phyloP scores from a whole-genome alignment of 2,797 vertebrate species.

The Silurus aristotelis region DNA sequence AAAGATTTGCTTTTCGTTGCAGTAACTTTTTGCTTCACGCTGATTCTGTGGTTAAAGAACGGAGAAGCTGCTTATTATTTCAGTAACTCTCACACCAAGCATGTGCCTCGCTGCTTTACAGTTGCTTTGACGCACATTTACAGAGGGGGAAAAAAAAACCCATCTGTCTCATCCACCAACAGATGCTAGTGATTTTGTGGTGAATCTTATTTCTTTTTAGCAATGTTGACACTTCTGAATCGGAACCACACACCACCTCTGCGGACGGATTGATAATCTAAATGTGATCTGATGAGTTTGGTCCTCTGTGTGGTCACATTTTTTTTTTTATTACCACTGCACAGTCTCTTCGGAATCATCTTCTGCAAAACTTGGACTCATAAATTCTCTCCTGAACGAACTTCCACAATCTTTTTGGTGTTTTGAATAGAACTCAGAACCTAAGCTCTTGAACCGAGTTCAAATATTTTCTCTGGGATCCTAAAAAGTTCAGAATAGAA shows the following conservation, averaged over 20 bases:
- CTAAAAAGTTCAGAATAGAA: background rate
- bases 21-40: background rate
- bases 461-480: background rate
- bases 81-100: background rate
- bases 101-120: too few species aligned
- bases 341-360: background rate
- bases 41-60: background rate
- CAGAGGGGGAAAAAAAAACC: background rate
- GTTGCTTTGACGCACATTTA: background rate
- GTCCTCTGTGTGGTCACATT: conserved; percentile 28
- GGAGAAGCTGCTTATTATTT: background rate
- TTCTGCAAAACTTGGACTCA: background rate
- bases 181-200: conserved; percentile 4
- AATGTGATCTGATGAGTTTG: conserved; percentile 15
- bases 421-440: background rate
- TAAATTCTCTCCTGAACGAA: background rate
- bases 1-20: conserved; percentile 5
- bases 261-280: conserved; percentile 47
- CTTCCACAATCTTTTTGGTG: background rate
- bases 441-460: too few species aligned
- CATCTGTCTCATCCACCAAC: background rate
- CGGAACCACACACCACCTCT: conserved; percentile 28
- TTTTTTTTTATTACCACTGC: background rate
- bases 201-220: background rate
- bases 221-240: conserved; percentile 29